These are phyloP conservation scores for Telmatherina bonti DNA, from an alignment of 2,797 vertebrate genomes.

Conservation along the genomic window DNA sequence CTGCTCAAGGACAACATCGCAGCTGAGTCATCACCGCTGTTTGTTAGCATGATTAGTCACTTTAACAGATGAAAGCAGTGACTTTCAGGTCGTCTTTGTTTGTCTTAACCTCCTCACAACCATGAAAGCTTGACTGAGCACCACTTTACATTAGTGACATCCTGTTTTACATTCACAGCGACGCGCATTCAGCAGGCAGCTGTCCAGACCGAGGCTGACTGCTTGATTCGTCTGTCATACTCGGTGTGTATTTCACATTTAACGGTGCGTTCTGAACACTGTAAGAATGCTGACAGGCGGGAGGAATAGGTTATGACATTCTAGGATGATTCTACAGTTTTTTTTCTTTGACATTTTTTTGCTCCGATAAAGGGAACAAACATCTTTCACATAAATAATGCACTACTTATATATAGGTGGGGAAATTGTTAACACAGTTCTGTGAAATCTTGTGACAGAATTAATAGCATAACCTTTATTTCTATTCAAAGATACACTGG, in stretches of 20 bases:
- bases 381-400: neutral
- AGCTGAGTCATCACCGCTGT: constrained; percentile 18
- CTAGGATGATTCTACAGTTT: neutral
- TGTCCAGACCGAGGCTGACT: constrained; percentile 13
- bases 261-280: neutral
- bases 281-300: neutral
- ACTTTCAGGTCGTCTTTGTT: constrained; percentile 28
- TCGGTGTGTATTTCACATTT: constrained; percentile 1
- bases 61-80: constrained; percentile 26
- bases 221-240: constrained; percentile 29
- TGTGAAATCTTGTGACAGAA: too few relatives aligned
- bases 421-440: neutral
- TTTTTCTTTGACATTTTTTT: neutral
- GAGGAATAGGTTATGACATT: neutral
- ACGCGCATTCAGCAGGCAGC: constrained; percentile 14
- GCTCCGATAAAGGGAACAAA: neutral
- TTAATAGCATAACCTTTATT: too few relatives aligned
- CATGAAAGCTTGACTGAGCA: constrained; percentile 15
- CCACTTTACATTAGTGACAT: neutral
- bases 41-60: constrained; percentile 3
- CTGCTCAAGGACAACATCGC: neutral
- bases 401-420: neutral
- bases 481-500: too few relatives aligned
- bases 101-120: constrained; percentile 11
- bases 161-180: constrained; percentile 36